Base-by-base conservation (phyloP, 2,113 vertebrate species). In the Epinephelus lanceolatus region DNA sequence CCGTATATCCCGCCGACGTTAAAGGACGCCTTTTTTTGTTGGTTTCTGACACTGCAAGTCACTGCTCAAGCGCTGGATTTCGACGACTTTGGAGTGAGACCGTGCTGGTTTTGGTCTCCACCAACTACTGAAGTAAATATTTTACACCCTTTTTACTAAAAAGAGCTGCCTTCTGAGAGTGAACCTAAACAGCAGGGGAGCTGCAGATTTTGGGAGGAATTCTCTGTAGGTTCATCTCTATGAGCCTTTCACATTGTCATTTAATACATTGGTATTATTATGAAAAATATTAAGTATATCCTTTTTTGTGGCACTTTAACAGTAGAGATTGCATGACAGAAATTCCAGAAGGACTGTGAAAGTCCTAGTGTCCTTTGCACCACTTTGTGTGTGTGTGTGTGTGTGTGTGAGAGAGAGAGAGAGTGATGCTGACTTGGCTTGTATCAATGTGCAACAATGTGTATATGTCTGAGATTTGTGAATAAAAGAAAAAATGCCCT, bases 361-460 rank as follows among this genome's bases (percentile, higher is more conserved):
- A 59, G 55, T 25, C 25, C 42, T 14, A 73, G 23, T 18, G 33
- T 14, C 59, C 8, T 62, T 12, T 45, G 40, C 57, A 47, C 18
- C 17, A 51, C 56, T 72, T 65, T 45, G 55, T 37, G 33, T 37
- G 33, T 37, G 33, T 30, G 30, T 30, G 30, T 30, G 30, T 30
- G 33, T 37, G 33, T 37, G 33, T 30, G 30, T 30, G 30, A 5
- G 30, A 5, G 30, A 3, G 49, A 40, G 30, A 70, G 21, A 14
- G 55, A 55, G 19, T 7, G 13, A 33, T 71, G 68, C 66, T 71
- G 71, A 67, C 27, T 81, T 73, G 56, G 62, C 42, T 70, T 25
- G 17, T 69, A 56, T 77, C 33, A 30, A 56, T 30, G 70, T 56
- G 61, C 56, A 73, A 42, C 42, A 33, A 37, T 56, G 23, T 76